Conservation (phyloP, 2,113 vertebrate genomes). For the Puma concolor region DNA sequence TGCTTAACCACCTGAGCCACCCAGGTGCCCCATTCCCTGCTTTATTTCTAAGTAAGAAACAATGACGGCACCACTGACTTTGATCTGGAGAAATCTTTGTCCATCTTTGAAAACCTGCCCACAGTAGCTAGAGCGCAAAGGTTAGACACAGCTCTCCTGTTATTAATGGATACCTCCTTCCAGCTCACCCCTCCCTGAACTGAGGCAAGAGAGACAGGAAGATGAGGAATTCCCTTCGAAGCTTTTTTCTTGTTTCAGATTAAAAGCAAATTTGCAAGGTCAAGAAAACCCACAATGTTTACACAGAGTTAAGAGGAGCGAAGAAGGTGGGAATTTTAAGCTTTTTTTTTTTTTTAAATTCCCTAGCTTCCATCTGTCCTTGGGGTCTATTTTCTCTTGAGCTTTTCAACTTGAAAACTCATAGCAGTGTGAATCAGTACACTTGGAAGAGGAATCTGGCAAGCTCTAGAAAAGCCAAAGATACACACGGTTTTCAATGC, state of each 20-base stretch:
- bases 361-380: conserved; percentile 15
- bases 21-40: not conserved
- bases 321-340: conserved; percentile 4
- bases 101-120: conserved; percentile 41
- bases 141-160: conserved; percentile 45
- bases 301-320: not conserved
- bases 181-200: conserved; percentile 43
- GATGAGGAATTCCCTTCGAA: conserved; percentile 66
- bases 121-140: conserved; percentile 56
- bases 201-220: conserved; percentile 66
- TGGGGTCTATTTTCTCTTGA: not conserved
- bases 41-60: conserved; percentile 53
- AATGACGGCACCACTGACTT: not conserved
- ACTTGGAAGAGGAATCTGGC: not conserved
- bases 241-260: conserved; percentile 44
- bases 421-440: not conserved
- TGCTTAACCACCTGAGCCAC: no score
- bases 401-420: not conserved
- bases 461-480: not conserved
- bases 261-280: conserved; percentile 68
- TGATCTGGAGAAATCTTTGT: conserved; percentile 37
- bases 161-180: conserved; percentile 63
- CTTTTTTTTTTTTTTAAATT: not conserved
- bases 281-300: conserved; percentile 58
- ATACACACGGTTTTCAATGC: not conserved